A percentile compares a stretch with the other conserved stretches of the same genome.
These are phyloP conservation scores for Xanthia togata DNA, from an alignment of 2,888 invertebrate species.

Conservation along the genomic window DNA sequence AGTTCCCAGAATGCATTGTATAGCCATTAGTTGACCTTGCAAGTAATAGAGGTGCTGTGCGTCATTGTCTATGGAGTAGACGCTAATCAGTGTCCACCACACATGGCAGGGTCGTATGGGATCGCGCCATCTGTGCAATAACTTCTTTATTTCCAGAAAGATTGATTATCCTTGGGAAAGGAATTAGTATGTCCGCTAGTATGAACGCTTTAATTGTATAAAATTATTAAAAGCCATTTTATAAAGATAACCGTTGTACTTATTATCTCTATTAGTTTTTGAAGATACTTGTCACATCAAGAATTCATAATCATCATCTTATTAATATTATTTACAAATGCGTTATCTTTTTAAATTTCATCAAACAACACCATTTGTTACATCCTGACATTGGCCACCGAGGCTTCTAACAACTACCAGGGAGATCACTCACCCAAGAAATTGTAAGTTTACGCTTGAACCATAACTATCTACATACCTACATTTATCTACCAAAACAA, in stretches of 20 bases:
- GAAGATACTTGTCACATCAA: not conserved
- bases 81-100: slow-evolving; percentile 38
- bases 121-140: slow-evolving; percentile 50
- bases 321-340: too few relatives aligned
- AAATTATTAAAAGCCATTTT: not conserved
- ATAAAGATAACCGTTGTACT: not conserved
- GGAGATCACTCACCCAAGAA: slow-evolving; percentile 4
- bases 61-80: slow-evolving; percentile 17
- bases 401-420: not conserved
- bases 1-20: slow-evolving; percentile 35
- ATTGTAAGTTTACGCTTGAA: slow-evolving; percentile 7
- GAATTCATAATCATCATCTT: not conserved
- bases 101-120: slow-evolving; percentile 54
- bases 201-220: not conserved
- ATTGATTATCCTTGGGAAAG: slow-evolving; percentile 40
- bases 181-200: not conserved
- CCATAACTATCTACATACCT: not conserved
- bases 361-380: not conserved
- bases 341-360: not conserved
- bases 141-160: slow-evolving; percentile 38
- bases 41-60: slow-evolving; percentile 29
- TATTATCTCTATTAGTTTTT: not conserved
- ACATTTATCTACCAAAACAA: slow-evolving; percentile 1
- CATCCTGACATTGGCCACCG: not conserved
- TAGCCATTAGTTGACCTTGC: slow-evolving; percentile 29